Percentiles rank a stretch among this genome's conserved stretches.
Evolutionary conservation across 1,140 invertebrate species (phyloP).

Genomic region (Amyelois transitella): DNA sequence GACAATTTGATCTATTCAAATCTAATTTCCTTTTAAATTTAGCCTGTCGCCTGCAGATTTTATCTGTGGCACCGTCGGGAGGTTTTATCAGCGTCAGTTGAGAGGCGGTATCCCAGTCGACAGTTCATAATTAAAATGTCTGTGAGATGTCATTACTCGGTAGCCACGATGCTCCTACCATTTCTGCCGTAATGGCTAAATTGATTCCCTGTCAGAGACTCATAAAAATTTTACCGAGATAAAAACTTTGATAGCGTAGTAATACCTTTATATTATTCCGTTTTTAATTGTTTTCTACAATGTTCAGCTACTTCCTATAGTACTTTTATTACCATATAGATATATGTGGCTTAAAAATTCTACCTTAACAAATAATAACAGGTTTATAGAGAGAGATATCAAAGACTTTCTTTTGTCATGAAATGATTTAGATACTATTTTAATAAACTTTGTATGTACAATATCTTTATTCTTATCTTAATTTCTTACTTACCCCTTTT

Average conservation of each 20-base stretch:
- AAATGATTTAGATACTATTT: no score
- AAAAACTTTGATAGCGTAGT: slow-evolving; percentile 6
- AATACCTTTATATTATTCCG: not conserved
- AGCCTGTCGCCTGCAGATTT: slow-evolving; percentile 52
- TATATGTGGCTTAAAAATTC: no score
- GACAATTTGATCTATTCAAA: slow-evolving; percentile 39
- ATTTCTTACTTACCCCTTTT: no score
- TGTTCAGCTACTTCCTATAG: no score
- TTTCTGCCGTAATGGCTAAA: slow-evolving; percentile 56
- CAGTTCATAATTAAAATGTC: slow-evolving; percentile 71
- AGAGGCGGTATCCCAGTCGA: slow-evolving; percentile 38
- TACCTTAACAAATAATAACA: no score
- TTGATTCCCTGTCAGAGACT: slow-evolving; percentile 48
- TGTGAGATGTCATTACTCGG: slow-evolving; percentile 46
- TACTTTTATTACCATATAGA: no score
- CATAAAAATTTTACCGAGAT: slow-evolving; percentile 40
- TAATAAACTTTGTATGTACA: no score
- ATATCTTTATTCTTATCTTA: no score
- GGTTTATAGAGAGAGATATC: no score
- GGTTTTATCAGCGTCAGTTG: slow-evolving; percentile 47
- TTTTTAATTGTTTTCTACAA: no score
- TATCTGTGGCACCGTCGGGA: slow-evolving; percentile 46
- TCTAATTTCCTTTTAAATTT: slow-evolving; percentile 61
- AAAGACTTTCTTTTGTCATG: no score
- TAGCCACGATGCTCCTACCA: slow-evolving; percentile 26